Percentiles rank a stretch among this genome's conserved stretches.
phyloP scores from a whole-genome alignment of 1,140 invertebrate genomes.

The Brachionus rotundiformis region DNA sequence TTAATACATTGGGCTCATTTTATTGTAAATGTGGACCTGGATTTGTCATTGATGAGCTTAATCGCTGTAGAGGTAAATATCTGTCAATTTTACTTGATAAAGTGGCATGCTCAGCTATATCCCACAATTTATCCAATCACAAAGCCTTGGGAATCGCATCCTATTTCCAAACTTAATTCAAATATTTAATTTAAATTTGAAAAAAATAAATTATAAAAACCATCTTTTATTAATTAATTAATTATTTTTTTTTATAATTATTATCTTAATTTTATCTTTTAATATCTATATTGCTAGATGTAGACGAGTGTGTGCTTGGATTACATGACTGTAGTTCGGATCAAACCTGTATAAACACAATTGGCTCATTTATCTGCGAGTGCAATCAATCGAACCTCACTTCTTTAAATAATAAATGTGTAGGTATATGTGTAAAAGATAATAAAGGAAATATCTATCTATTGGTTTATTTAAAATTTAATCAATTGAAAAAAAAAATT shows the following conservation, averaged over 20 bases:
- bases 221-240: background rate
- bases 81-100: too few relatives aligned
- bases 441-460: too few relatives aligned
- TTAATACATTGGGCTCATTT: slow-evolving; percentile 38
- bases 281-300: too few relatives aligned
- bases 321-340: background rate
- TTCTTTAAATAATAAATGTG: background rate
- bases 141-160: too few relatives aligned
- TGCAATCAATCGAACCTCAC: background rate
- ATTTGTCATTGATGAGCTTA: background rate
- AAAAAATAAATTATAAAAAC: too few relatives aligned
- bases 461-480: too few relatives aligned
- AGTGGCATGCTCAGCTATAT: too few relatives aligned
- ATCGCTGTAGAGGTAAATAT: slow-evolving; percentile 4
- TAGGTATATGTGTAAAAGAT: slow-evolving; percentile 24
- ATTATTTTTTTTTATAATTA: too few relatives aligned
- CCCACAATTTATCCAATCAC: too few relatives aligned
- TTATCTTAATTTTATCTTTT: too few relatives aligned
- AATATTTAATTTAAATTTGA: too few relatives aligned
- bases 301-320: slow-evolving; percentile 39
- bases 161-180: too few relatives aligned
- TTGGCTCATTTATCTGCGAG: slow-evolving; percentile 28
- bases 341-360: slow-evolving; percentile 32
- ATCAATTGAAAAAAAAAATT: background rate
- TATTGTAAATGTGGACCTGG: slow-evolving; percentile 28